These are phyloP conservation scores for Listronotus oregonensis DNA, from an alignment of 1,140 invertebrate species.

Conservation along the genomic window DNA sequence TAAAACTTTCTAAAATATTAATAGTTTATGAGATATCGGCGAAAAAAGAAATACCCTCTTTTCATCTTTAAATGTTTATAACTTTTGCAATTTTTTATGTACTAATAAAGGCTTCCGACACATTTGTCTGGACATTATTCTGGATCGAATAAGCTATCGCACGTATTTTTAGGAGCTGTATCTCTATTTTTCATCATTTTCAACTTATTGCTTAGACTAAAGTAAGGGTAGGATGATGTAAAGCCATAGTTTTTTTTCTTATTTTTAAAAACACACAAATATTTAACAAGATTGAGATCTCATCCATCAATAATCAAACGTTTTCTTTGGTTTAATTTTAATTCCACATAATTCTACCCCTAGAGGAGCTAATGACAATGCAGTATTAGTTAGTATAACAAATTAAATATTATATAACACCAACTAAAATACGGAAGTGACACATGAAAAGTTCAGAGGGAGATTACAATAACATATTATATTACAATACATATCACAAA, in stretches of 20 bases:
- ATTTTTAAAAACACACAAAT: not conserved
- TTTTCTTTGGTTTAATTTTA: constrained; percentile 10
- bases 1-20: too few species aligned
- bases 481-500: constrained; percentile 51
- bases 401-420: not conserved
- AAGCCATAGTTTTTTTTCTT: not conserved
- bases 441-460: constrained; percentile 25
- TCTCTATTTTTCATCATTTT: too few species aligned
- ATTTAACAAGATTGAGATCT: constrained; percentile 2
- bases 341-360: constrained; percentile 14
- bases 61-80: too few species aligned
- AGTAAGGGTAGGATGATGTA: constrained; percentile 12
- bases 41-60: too few species aligned
- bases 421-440: constrained; percentile 19
- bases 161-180: too few species aligned
- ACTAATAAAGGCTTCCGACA: too few species aligned
- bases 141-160: too few species aligned
- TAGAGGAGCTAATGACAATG: constrained; percentile 8
- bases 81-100: too few species aligned
- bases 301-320: not conserved
- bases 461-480: constrained; percentile 45
- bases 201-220: too few species aligned
- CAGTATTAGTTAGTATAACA: constrained; percentile 8
- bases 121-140: too few species aligned
- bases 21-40: too few species aligned